Percentiles rank a stretch among this genome's conserved stretches.
Evolutionary conservation across 2,113 vertebrate species (phyloP).

Genomic region (Rhinolophus ferrumequinum): DNA sequence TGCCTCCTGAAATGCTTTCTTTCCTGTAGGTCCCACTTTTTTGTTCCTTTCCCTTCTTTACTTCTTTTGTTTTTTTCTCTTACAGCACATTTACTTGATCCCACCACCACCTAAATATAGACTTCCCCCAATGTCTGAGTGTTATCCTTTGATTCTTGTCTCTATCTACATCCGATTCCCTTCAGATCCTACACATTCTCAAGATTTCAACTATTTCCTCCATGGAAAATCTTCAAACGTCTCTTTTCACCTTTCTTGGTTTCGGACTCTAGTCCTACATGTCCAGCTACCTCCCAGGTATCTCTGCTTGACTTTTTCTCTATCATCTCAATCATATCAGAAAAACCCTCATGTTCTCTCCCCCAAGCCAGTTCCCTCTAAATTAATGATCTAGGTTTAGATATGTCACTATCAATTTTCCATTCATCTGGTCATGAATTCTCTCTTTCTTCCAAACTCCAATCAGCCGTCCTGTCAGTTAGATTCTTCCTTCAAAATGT

Average conservation of each 20-base stretch:
- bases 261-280: background rate
- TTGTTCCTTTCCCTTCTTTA: background rate
- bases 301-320: background rate
- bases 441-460: background rate
- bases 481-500: background rate
- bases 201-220: background rate
- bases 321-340: background rate
- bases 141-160: background rate
- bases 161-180: background rate
- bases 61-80: background rate
- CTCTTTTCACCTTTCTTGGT: background rate
- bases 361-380: background rate
- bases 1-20: background rate
- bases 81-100: background rate
- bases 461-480: background rate
- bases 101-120: background rate
- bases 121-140: background rate
- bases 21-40: background rate
- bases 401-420: background rate
- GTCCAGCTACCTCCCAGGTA: background rate
- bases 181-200: background rate
- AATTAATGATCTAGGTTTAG: background rate
- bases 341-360: background rate
- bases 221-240: background rate
- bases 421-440: background rate